Evolutionary conservation across 2,113 vertebrate genomes (phyloP), one percentile per base, ranked within the genome.

Genomic region (Eolophus roseicapilla): DNA sequence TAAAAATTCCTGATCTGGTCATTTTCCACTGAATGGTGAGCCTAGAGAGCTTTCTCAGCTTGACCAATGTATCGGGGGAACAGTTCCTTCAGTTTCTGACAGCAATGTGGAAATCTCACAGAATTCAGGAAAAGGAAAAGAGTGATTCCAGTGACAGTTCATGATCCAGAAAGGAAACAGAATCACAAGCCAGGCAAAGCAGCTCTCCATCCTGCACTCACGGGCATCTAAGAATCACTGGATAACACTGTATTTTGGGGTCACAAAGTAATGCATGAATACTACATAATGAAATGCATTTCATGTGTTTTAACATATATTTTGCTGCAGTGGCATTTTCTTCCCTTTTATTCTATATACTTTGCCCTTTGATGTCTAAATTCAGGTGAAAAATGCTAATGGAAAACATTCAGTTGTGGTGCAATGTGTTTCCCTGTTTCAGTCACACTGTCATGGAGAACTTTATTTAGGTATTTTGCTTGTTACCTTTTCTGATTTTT

Each of bases 271-370:
- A 41, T 31, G 8, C 3, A 37, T 49, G 71, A 68, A 33, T 62
- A 44, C 8, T 70, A 53, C 9, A 39, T 19, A 39, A 81, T 28
- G 52, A 50, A 91, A 86, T 25, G 2, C 11, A 59, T 90, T 88
- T 83, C 37, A 33, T 0, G 0, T 53, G 21, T 74, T 93, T 87
- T 47, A 68, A 29, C 6, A 12, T 17, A 27, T 0, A 0, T 55
- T 85, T 94, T 84, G 17, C 10, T 88, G 13, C 43, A 71, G 46
- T 44, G 7, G 2, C 2, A 31, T 78, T 87, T 73, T 63, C 18
- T 70, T 43, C 10, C 5, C 3, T 14, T 43, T 10, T 49, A 35
- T 20, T 31, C 18, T 53, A 11, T 37, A 20, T 57, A 50, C 6
- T 80, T 85, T 88, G 27, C 13, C 7, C 11, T 78, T 92, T 68